A percentile compares a stretch with the other conserved stretches of the same genome.
These are phyloP conservation scores for Eristalinus sepulchralis DNA, from an alignment of 2,888 invertebrate genomes.

Conservation along the genomic window DNA sequence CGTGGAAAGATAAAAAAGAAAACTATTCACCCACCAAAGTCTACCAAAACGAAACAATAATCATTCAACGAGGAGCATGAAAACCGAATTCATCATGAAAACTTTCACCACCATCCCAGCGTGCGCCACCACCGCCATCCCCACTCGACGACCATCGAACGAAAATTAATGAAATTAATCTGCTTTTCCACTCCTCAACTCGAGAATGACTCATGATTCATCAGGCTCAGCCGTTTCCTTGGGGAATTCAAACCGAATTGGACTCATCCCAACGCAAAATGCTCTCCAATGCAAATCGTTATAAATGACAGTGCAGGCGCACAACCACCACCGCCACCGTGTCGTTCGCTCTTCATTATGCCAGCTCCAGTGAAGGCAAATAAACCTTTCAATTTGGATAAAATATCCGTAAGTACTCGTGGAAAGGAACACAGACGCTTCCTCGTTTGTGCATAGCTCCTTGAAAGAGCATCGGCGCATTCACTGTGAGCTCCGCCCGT, in stretches of 20 bases:
- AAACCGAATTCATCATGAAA: background rate
- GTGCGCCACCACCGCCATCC: background rate
- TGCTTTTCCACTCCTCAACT: slow-evolving; percentile 45
- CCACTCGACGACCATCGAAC: slow-evolving; percentile 21
- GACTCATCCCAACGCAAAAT: slow-evolving; percentile 59
- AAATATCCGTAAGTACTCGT: slow-evolving; percentile 51
- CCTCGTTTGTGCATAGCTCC: slow-evolving; percentile 17
- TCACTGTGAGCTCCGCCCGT: slow-evolving; percentile 14
- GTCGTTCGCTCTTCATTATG: slow-evolving; percentile 20
- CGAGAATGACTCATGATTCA: slow-evolving; percentile 61
- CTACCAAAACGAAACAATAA: background rate
- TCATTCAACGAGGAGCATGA: background rate
- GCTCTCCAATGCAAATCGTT: slow-evolving; percentile 63
- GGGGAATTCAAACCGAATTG: slow-evolving; percentile 41
- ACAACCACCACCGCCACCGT: background rate
- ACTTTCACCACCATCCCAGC: background rate
- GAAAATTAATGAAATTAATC: slow-evolving; percentile 68
- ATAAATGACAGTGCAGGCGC: slow-evolving; percentile 58
- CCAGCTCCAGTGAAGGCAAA: slow-evolving; percentile 58
- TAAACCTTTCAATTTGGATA: slow-evolving; percentile 71
- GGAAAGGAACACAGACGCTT: slow-evolving; percentile 21
- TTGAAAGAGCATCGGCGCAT: slow-evolving; percentile 51
- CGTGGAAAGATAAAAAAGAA: background rate
- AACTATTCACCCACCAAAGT: background rate
- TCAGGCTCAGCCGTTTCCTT: slow-evolving; percentile 32